Evolutionary conservation across 2,113 vertebrate species (phyloP), one percentile per base, ranked within the genome.

Genomic region (Apus apus): DNA sequence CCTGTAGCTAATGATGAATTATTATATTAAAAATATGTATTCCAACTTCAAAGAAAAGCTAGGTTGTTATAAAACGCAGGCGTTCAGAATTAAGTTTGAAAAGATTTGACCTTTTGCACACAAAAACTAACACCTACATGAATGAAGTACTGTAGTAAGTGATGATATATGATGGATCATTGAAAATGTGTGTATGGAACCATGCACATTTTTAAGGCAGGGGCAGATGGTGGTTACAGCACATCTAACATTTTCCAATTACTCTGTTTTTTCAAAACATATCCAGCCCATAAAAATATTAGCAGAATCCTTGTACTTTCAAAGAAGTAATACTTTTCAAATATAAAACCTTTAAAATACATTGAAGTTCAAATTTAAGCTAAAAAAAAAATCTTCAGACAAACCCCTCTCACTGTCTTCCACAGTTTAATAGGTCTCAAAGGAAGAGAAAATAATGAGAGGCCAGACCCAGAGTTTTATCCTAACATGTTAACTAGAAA

Each of bases 71-170:
- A 88, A 96, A 97, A 91, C 1, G 0, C 46, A 66, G 87, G 76
- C 70, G 5, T 93, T 93, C 84, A 93, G 97, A 93, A 92, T 83
- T 74, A 62, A 87, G 77, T 91, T 83, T 81, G 81, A 91, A 94
- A 94, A 96, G 90, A 97, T 87, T 36, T 83, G 73, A 96, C 95
- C 81, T 97, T 96, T 88, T 92, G 88, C 78, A 90, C 76, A 96
- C 83, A 95, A 94, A 93, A 97, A 92, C 90, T 89, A 96, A 92
- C 93, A 96, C 95, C 92, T 96, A 92, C 45, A 85, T 94, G 88
- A 97, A 96, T 95, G 75, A 86, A 93, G 97, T 94, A 91, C 94
- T 97, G 87, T 97, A 92, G 71, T 83, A 96, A 95, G 95, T 97
- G 93, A 94, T 97, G 94, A 95, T 96, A 97, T 96, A 96, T 91